Evolutionary conservation across 2,113 vertebrate species (phyloP), one percentile per base, ranked within the genome.

Genomic region (Suncus etruscus): DNA sequence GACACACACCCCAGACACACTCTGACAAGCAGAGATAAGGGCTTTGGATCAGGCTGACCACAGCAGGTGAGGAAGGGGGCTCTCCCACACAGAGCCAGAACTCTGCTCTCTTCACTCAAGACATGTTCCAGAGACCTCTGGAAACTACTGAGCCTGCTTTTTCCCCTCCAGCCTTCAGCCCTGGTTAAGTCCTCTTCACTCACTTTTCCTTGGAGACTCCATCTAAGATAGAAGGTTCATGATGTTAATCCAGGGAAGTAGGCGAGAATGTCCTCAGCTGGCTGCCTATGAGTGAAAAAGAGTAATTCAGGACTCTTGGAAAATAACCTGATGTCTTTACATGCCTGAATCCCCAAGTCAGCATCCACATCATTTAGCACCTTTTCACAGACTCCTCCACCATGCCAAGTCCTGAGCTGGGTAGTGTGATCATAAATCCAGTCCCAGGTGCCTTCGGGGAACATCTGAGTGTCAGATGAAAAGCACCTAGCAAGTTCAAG

Each of bases 51-150:
- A 77, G 83, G 83, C 54, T 54, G 63, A 83, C 79, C 85, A 76
- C 79, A 94, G 10, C 45, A 16, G 3, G 0, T 58, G 29, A 45
- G 1, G 51, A 54, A 14, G 51, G 16, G 58, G 81, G 93, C 50
- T 85, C 75, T 78, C 87, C 69, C 83, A 66, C 66, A 48, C 31
- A 0, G 31, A 91, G 45, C 80, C 75, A 79, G 4, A 90, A 89
- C 68, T 89, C 76, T 54, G 75, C 72, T 90, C 95, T 90, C 88
- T 94, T 86, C 70, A 86, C 75, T 54, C 83, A 31, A 61, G 51
- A 31, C 45, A 63, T 31, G 63, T 63, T 63, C 77, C 76, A 6
- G 8, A 66, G 65, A 20, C 58, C 51, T 24, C 25, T n/a, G 50
- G 8, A 20, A 29, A 20, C 58, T 47, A 18, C 25, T 27, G 45